phyloP scores from a whole-genome alignment of 2,113 vertebrate genomes.

The Tinamus guttatus region DNA sequence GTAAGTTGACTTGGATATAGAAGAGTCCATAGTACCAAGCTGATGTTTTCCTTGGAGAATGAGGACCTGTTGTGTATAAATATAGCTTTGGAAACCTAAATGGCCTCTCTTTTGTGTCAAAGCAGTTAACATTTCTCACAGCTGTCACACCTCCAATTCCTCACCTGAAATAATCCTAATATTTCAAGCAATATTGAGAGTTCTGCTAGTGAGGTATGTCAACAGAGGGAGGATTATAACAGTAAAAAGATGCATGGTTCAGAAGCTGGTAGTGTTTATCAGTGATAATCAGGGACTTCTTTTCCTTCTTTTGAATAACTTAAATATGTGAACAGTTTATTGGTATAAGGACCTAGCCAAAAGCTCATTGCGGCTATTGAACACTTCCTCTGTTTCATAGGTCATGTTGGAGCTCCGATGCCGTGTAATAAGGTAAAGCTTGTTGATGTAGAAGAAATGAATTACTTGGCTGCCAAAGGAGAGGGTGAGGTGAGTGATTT shows the following conservation, averaged over 20 bases:
- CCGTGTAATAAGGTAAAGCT: constrained; percentile 91
- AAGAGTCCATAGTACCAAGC: not conserved
- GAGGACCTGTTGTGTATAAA: not conserved
- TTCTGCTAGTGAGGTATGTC: not conserved
- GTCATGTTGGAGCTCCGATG: constrained; percentile 94
- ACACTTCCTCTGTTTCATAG: constrained; percentile 65
- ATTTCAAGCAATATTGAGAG: not conserved
- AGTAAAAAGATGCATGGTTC: not conserved
- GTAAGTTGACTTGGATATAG: not conserved
- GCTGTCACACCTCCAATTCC: not conserved
- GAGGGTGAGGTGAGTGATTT: constrained; percentile 91
- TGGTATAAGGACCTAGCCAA: not conserved
- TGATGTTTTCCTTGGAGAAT: not conserved
- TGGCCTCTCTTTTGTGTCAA: not conserved
- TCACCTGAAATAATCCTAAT: not conserved
- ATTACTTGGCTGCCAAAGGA: constrained; percentile 90
- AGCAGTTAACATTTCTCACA: not conserved
- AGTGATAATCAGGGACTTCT: not conserved
- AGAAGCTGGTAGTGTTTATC: not conserved
- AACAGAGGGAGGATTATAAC: not conserved
- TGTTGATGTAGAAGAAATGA: constrained; percentile 95
- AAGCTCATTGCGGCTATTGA: not conserved
- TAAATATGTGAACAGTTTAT: not conserved
- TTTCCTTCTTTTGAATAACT: not conserved
- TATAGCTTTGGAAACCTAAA: not conserved